Base-by-base conservation (phyloP, 37 sponge, comb jelly and placozoan genomes). In the Haliclona indistincta region DNA sequence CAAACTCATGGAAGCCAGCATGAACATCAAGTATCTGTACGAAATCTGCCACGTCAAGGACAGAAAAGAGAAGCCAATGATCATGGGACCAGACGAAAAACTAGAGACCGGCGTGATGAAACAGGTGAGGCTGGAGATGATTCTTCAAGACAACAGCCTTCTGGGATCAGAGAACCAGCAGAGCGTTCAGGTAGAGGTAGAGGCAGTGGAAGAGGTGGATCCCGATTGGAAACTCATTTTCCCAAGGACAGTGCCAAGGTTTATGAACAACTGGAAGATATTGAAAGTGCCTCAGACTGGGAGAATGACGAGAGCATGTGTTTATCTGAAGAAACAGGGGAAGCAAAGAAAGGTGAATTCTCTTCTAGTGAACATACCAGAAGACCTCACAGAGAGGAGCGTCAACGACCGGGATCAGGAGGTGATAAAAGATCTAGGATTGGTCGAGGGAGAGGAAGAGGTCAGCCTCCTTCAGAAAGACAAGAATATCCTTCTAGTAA, bases 221-320 rank as follows among this genome's bases (percentile, higher is more conserved):
- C n/a, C n/a, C n/a, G n/a, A n/a, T n/a, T n/a, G n/a, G n/a, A n/a
- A n/a, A n/a, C n/a, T n/a, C n/a, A n/a, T n/a, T n/a, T n/a, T n/a
- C n/a, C n/a, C n/a, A n/a, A 38, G 30, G 38, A 42, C 2, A 40
- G 54, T 52, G 70, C 37, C 35, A 25, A 33, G 8, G 77, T 68
- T 28, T 84, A 76, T 44, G 17, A 43, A 49, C 64, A 76, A 49
- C 52, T 84, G 44, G 39, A 56, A 5, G 80, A 86, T 52, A 73
- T 86, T 19, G 65, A 70, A 33, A 86, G 86, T 54, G 74, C 36
- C 7, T 56, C 80, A 1, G 86, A 86, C 41, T 79, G 47, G 56
- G 86, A 86, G 19, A 54, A 76, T 38, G 52, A 70, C n/a, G 60
- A 58, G 7, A n/a, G n/a, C n/a, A n/a, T n/a, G n/a, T n/a, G n/a